Percentiles rank a stretch among this genome's conserved stretches.
These are phyloP conservation scores for Dasysyrphus albostriatus DNA, from an alignment of 2,888 invertebrate species.

Conservation along the genomic window DNA sequence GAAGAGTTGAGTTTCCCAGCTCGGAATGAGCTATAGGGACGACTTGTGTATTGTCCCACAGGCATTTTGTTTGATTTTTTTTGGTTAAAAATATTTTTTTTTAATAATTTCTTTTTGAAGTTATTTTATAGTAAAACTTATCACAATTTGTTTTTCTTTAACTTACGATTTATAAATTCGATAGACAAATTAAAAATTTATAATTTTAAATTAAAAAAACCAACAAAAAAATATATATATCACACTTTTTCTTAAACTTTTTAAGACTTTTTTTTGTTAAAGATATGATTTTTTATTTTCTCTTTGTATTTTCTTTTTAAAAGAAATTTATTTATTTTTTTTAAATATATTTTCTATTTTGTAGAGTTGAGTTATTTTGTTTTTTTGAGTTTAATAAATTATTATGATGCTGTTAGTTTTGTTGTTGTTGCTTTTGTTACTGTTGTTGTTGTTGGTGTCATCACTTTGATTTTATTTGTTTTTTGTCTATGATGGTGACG, in stretches of 20 bases:
- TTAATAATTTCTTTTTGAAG: slow-evolving; percentile 11
- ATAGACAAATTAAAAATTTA: slow-evolving; percentile 66
- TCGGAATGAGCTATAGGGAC: slow-evolving; percentile 84
- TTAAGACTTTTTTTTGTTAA: background rate
- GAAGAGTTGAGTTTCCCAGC: slow-evolving; percentile 76
- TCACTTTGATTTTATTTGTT: slow-evolving; percentile 60
- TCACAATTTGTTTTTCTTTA: slow-evolving; percentile 63
- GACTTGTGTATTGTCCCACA: slow-evolving; percentile 82
- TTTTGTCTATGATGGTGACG: slow-evolving; percentile 44
- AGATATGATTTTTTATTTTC: slow-evolving; percentile 49
- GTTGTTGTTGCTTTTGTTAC: background rate
- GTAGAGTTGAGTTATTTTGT: slow-evolving; percentile 35
- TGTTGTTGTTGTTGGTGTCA: slow-evolving; percentile 52
- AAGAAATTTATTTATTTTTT: slow-evolving; percentile 45
- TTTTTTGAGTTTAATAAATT: slow-evolving; percentile 39
- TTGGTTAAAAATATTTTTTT: slow-evolving; percentile 29
- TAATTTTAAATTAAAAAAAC: slow-evolving; percentile 48
- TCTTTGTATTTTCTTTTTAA: slow-evolving; percentile 46
- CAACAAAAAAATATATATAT: slow-evolving; percentile 40
- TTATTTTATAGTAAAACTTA: slow-evolving; percentile 39
- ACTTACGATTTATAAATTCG: slow-evolving; percentile 70
- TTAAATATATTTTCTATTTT: slow-evolving; percentile 49
- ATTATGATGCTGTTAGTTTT: background rate
- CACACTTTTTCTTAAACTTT: slow-evolving; percentile 47
- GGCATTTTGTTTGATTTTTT: slow-evolving; percentile 81